phyloP scores from a whole-genome alignment of 2,113 vertebrate species.

The Eulemur macaco region DNA sequence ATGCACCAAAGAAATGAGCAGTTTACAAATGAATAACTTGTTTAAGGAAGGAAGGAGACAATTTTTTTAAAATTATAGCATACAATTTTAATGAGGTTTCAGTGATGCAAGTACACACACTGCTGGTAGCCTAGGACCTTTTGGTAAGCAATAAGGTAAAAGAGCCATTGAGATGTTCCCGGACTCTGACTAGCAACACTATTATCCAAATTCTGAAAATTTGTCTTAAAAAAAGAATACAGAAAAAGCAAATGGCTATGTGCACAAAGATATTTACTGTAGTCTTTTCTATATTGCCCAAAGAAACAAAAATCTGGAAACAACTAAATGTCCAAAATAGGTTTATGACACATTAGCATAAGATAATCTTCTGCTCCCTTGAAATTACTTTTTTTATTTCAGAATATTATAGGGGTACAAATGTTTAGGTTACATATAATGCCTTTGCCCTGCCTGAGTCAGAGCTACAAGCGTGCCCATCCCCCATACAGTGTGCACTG shows the following conservation, averaged over 20 bases:
- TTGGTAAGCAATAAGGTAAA: not conserved
- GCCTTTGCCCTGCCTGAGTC: no score
- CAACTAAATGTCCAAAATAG: not conserved
- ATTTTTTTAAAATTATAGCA: not conserved
- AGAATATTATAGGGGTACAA: no score
- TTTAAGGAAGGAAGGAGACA: not conserved
- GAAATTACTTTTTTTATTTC: not conserved
- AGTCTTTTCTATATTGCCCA: not conserved
- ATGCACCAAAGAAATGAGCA: not conserved
- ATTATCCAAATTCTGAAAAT: not conserved
- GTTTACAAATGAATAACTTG: not conserved
- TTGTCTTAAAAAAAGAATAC: not conserved
- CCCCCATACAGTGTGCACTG: no score
- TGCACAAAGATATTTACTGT: not conserved
- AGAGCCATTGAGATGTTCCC: not conserved
- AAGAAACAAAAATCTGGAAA: constrained; percentile 2
- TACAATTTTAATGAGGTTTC: not conserved
- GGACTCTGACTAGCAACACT: not conserved
- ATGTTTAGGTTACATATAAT: no score
- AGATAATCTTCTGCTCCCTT: not conserved
- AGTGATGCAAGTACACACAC: accelerated
- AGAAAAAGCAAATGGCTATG: not conserved
- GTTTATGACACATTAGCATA: constrained; percentile 15
- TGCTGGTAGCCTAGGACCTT: not conserved
- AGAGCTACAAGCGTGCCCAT: no score